A percentile compares a stretch with the other conserved stretches of the same genome.
These are phyloP conservation scores for Crocodylus rhombifer DNA, from an alignment of 2,797 vertebrate species.

Conservation along the genomic window DNA sequence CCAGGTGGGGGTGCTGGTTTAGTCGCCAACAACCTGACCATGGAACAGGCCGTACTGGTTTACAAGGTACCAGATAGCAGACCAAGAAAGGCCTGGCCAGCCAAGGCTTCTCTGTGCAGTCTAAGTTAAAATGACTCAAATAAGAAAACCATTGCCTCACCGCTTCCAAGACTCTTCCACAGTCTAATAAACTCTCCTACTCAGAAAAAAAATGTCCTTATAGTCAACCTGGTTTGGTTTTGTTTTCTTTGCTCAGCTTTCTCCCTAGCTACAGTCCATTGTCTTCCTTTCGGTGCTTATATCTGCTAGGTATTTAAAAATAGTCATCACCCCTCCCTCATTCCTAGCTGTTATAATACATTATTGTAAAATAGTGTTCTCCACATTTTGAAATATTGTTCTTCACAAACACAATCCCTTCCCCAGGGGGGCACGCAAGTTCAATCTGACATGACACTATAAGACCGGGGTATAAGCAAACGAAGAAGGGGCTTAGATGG, in stretches of 20 bases:
- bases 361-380: neutral
- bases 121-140: slow-evolving; percentile 3
- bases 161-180: neutral
- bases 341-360: neutral
- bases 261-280: neutral
- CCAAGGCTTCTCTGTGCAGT: neutral
- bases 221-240: neutral
- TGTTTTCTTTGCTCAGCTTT: neutral
- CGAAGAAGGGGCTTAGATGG: neutral
- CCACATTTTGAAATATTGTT: neutral
- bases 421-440: neutral
- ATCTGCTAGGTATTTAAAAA: slow-evolving; percentile 21
- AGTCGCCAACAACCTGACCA: too few species aligned
- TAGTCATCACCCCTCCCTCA: neutral
- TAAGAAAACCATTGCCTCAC: neutral
- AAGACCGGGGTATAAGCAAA: neutral
- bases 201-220: neutral
- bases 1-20: too few species aligned
- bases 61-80: too few species aligned
- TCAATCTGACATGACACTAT: slow-evolving; percentile 24
- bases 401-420: neutral
- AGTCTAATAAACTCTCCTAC: neutral
- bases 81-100: too few species aligned
- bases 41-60: too few species aligned
- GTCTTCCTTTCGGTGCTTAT: neutral